phyloP scores from a whole-genome alignment of 2,888 invertebrate species.

The Acrocera orbiculus region DNA sequence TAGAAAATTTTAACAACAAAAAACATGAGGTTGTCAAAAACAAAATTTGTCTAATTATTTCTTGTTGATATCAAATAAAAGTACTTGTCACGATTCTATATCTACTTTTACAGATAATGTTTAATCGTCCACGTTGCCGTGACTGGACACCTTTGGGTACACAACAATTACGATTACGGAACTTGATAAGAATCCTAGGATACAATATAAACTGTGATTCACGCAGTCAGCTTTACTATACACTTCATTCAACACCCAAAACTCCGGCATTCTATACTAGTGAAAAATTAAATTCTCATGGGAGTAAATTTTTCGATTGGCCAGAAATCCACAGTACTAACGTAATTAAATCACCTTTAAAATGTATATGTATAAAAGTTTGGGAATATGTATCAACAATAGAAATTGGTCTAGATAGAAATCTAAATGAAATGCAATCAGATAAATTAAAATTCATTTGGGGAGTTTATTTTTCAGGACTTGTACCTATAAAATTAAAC shows the following conservation, averaged over 20 bases:
- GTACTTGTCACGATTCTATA: too few species aligned
- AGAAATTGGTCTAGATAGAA: too few species aligned
- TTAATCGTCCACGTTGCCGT: constrained; percentile 44
- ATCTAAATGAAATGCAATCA: neutral
- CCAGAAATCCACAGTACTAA: constrained; percentile 54
- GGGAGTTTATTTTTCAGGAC: constrained; percentile 71
- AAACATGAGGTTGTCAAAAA: too few species aligned
- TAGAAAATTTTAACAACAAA: too few species aligned
- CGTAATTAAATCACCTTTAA: constrained; percentile 33
- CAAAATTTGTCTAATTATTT: too few species aligned
- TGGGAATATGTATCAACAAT: constrained; percentile 19
- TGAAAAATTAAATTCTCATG: constrained; percentile 45
- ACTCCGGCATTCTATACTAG: constrained; percentile 73
- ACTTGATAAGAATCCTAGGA: constrained; percentile 56
- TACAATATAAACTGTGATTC: constrained; percentile 34
- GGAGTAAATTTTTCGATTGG: constrained; percentile 64
- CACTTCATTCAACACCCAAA: constrained; percentile 62
- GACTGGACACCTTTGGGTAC: constrained; percentile 67
- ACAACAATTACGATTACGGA: constrained; percentile 67
- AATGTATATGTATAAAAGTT: constrained; percentile 26
- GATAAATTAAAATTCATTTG: constrained; percentile 57
- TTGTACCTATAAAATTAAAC: constrained; percentile 41
- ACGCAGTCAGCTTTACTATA: constrained; percentile 50
- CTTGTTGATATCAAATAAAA: too few species aligned
- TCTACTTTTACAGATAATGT: too few species aligned